Evolutionary conservation across 2,113 vertebrate species (phyloP).

Genomic region (Cavia aperea): DNA sequence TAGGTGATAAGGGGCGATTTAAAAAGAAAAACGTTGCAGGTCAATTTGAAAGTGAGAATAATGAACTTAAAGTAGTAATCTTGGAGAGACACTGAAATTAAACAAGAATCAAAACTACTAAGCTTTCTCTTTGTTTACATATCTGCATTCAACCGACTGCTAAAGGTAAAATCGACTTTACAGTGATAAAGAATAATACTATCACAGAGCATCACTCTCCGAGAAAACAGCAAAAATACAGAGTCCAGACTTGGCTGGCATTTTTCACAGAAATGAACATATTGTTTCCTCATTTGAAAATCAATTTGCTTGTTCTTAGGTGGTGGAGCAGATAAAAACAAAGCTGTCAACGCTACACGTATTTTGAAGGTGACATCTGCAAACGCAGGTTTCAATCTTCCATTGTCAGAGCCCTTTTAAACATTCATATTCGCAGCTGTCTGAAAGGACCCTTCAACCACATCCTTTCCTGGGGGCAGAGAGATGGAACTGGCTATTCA

Average conservation of each 20-base stretch:
- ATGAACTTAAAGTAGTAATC: neutral
- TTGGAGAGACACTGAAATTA: neutral
- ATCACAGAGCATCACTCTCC: neutral
- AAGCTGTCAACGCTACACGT: conserved; percentile 49
- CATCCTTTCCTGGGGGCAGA: conserved; percentile 42
- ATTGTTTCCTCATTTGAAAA: conserved; percentile 50
- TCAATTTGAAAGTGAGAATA: conserved; percentile 21
- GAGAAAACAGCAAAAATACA: conserved; percentile 26
- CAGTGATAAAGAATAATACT: neutral
- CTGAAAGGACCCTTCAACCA: conserved; percentile 26
- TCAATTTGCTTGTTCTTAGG: conserved; percentile 61
- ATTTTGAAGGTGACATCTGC: conserved; percentile 63
- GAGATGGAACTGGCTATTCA: conserved; percentile 42
- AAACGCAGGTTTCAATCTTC: conserved; percentile 50
- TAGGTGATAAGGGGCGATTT: neutral
- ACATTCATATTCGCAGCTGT: conserved; percentile 55
- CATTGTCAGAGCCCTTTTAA: conserved; percentile 49
- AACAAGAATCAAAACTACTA: neutral
- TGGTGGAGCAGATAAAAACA: conserved; percentile 49
- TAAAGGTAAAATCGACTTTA: conserved; percentile 39
- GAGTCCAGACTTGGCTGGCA: conserved; percentile 13
- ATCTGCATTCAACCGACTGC: neutral
- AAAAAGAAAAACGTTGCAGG: neutral
- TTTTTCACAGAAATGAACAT: conserved; percentile 50
- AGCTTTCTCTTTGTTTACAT: conserved; percentile 9